Conservation (phyloP, 1,140 invertebrate genomes). For the Drosophila ironensis region DNA sequence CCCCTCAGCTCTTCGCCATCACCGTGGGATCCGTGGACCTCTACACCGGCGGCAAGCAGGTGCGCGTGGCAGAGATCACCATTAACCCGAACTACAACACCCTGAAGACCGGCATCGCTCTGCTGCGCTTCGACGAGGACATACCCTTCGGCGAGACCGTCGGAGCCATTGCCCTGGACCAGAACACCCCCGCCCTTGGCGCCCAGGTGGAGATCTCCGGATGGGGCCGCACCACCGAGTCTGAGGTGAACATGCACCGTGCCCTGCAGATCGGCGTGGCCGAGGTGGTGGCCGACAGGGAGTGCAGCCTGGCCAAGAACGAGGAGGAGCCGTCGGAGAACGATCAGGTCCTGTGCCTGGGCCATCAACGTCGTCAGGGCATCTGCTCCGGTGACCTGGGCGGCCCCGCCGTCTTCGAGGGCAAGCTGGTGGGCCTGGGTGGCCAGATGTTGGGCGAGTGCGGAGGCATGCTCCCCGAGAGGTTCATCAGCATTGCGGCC, state of each 20-base stretch:
- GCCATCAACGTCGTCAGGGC: conserved; percentile 56
- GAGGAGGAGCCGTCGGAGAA: conserved; percentile 6
- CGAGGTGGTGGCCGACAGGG: conserved; percentile 4
- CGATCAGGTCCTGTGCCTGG: conserved; percentile 62
- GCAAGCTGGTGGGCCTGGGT: conserved; percentile 55
- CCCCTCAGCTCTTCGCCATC: conserved; percentile 57
- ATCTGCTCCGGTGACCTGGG: conserved; percentile 66
- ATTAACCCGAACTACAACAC: conserved; percentile 59
- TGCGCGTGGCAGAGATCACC: conserved; percentile 55
- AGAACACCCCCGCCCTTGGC: conserved; percentile 26
- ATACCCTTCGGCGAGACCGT: conserved; percentile 46
- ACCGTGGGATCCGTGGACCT: conserved; percentile 61
- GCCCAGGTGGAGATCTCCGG: conserved; percentile 60
- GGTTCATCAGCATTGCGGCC: conserved; percentile 62
- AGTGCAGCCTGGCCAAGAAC: conserved; percentile 24
- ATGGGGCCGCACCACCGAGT: conserved; percentile 58
- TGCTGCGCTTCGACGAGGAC: conserved; percentile 52
- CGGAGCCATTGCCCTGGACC: conserved; percentile 42
- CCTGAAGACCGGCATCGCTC: conserved; percentile 56
- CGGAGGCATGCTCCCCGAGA: conserved; percentile 60
- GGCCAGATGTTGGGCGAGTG: conserved; percentile 57
- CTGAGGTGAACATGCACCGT: conserved; percentile 52
- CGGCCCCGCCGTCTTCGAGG: conserved; percentile 60
- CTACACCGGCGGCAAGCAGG: conserved; percentile 54
- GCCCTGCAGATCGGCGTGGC: conserved; percentile 53